These are phyloP conservation scores for Drosophila mettleri DNA, from an alignment of 2,888 invertebrate species.

Conservation along the genomic window DNA sequence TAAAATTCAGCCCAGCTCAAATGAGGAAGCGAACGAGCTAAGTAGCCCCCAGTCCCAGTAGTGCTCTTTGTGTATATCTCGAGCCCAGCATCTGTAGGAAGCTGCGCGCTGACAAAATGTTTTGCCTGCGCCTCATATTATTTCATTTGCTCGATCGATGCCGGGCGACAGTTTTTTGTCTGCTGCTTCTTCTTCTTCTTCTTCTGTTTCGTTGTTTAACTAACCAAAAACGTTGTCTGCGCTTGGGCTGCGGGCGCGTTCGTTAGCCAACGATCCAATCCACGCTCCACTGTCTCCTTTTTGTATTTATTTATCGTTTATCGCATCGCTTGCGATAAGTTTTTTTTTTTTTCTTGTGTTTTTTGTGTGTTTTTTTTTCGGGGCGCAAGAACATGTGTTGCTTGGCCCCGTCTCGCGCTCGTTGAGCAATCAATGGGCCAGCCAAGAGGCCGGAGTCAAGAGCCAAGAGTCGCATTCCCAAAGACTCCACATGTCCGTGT, in stretches of 20 bases:
- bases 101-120: constrained; percentile 63
- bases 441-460: no score
- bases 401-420: constrained; percentile 37
- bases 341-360: no score
- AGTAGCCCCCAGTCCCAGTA: no score
- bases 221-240: constrained; percentile 68
- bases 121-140: constrained; percentile 64
- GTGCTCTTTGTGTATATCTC: constrained; percentile 1
- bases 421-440: constrained; percentile 57
- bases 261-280: constrained; percentile 32
- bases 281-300: constrained; percentile 21
- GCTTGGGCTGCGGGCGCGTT: constrained; percentile 36
- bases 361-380: no score
- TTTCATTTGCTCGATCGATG: constrained; percentile 40
- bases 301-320: constrained; percentile 79
- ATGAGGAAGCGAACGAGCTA: constrained; percentile 62
- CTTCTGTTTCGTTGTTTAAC: constrained; percentile 65
- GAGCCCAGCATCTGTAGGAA: constrained; percentile 44
- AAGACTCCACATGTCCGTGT: constrained; percentile 17
- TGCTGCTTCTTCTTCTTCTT: constrained; percentile 19
- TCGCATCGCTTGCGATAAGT: constrained; percentile 80
- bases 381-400: constrained; percentile 84
- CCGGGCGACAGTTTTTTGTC: constrained; percentile 57
- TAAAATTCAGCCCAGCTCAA: constrained; percentile 9
- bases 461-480: constrained; percentile 49